These are phyloP conservation scores for Enteromius treurensis DNA, from an alignment of 2,797 vertebrate genomes.

Conservation along the genomic window DNA sequence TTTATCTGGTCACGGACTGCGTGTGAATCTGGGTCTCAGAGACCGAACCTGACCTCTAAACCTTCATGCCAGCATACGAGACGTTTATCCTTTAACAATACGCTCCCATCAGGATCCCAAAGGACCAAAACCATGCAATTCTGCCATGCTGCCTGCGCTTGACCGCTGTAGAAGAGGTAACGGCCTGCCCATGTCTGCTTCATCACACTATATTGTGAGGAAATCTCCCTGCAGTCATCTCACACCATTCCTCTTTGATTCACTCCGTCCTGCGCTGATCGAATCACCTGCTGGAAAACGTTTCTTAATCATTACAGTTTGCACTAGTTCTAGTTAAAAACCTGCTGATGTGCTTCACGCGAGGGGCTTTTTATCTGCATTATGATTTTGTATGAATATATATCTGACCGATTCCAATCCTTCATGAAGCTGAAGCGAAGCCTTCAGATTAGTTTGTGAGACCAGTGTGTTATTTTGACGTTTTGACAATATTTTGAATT, in stretches of 20 bases:
- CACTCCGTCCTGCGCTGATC: conserved; percentile 2
- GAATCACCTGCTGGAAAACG: conserved; percentile 7
- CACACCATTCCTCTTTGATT: conserved; percentile 1
- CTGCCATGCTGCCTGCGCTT: conserved; percentile 55
- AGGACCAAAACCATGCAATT: conserved; percentile 66
- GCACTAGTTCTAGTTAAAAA: conserved; percentile 53
- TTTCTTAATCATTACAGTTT: conserved; percentile 47
- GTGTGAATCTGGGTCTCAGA: conserved; percentile 65
- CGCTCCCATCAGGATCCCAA: conserved; percentile 57
- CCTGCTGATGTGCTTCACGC: conserved; percentile 25
- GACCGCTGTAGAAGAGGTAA: conserved; percentile 25
- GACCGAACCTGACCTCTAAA: conserved; percentile 63
- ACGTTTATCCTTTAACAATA: conserved; percentile 63
- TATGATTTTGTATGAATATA: conserved; percentile 16
- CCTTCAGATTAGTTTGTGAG: background rate
- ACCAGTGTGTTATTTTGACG: conserved; percentile 59
- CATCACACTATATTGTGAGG: background rate
- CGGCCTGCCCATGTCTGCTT: conserved; percentile 18
- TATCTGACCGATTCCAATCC: background rate
- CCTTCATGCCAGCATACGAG: conserved; percentile 50
- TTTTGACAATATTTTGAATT: background rate
- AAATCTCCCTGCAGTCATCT: background rate
- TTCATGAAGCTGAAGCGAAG: conserved; percentile 1
- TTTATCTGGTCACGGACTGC: conserved; percentile 51
- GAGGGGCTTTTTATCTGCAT: background rate